Evolutionary conservation across 2,797 vertebrate genomes (phyloP), one percentile per base, ranked within the genome.

Genomic region (Sebastes steindachneri): DNA sequence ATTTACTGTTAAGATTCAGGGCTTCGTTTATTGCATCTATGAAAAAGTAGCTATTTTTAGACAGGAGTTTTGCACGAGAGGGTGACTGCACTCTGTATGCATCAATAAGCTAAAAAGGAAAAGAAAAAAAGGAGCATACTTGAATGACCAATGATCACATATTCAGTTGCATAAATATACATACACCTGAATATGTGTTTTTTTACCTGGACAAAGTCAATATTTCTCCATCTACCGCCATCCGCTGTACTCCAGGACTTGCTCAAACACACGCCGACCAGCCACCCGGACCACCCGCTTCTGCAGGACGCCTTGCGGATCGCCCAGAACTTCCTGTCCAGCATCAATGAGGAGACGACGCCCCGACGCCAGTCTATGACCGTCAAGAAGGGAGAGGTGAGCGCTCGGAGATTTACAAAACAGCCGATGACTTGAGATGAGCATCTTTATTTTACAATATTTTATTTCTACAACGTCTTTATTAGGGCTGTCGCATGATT

Each of bases 301-400:
- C 96, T 99, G 55, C 98, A 99, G 92, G 98, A 99, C 0, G 99
- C 99, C 5, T 93, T 99, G 70, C 94, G 98, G 6, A 99, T 99
- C 94, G 99, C 99, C 0, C 99, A 99, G 95, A 99, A 99, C 95
- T 99, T 99, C 93, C 93, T 99, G 82, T 99, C 99, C 83, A 99
- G 98, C 94, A 99, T 99, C 94, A 99, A 99, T 0, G 98, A 99
- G 91, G 98, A 99, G 94, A 97, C 97, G 85, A 98, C 98, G 0
- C 97, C 98, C 17, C 96, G 98, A 4, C 95, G 98, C 3, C 98
- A 99, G 85, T 98, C 97, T 58, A 97, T 99, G 97, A 98, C 97
- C 0, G 97, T 99, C 21, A 97, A 97, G 90, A 99, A 99, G 81
- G 99, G 98, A 80, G 99, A 99, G 97, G 99, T 99, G 80, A 96